phyloP scores from a whole-genome alignment of 2,888 invertebrate species.

The Lepas anatifera region DNA sequence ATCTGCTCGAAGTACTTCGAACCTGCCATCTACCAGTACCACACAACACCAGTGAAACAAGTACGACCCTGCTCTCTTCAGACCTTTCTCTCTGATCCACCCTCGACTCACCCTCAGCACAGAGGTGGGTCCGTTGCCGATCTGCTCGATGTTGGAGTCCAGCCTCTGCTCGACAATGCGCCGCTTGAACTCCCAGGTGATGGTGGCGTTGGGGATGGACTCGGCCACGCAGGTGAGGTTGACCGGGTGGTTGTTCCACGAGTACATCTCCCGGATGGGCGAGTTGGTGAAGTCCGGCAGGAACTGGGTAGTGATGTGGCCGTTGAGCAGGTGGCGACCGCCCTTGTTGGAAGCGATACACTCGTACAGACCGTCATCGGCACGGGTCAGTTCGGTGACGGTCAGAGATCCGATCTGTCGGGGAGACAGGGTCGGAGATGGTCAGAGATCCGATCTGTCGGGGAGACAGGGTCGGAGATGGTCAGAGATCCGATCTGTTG shows the following conservation, averaged over 20 bases:
- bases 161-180: conserved; percentile 26
- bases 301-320: conserved; percentile 71
- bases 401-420: conserved; percentile 43
- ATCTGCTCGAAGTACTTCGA: no score
- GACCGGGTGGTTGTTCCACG: conserved; percentile 66
- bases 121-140: conserved; percentile 57
- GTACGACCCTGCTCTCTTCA: no score
- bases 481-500: background rate
- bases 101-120: conserved; percentile 41
- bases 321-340: conserved; percentile 59
- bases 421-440: background rate
- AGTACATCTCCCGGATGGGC: conserved; percentile 54
- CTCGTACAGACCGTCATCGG: conserved; percentile 78
- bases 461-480: background rate
- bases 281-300: conserved; percentile 62
- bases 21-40: no score
- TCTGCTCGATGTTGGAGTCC: conserved; percentile 46
- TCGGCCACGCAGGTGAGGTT: conserved; percentile 57
- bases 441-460: background rate
- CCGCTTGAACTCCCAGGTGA: conserved; percentile 57
- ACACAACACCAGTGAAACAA: no score
- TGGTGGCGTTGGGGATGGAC: conserved; percentile 77
- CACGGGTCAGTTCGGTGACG: conserved; percentile 50
- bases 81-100: no score
- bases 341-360: conserved; percentile 72